Conservation (phyloP, 2,113 vertebrate genomes). For the Tetrax tetrax region DNA sequence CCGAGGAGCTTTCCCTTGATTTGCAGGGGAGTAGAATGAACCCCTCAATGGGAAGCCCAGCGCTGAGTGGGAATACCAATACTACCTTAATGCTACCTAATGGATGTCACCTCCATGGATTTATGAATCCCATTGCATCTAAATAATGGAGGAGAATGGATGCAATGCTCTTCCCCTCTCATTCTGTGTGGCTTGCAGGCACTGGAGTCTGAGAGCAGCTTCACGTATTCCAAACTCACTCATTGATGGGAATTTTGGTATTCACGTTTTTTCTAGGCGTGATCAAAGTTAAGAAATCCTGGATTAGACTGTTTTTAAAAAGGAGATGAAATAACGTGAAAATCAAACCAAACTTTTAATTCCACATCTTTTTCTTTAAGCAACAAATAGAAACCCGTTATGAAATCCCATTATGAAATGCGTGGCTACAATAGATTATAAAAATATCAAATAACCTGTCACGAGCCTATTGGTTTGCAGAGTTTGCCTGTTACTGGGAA, state of each 20-base stretch:
- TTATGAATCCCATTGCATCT: conserved; percentile 39
- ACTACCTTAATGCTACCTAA: conserved; percentile 50
- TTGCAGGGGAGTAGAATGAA: not conserved
- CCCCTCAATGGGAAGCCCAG: not conserved
- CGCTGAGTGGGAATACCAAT: not conserved
- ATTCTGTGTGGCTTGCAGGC: not conserved
- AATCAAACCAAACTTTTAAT: not conserved
- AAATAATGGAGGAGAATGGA: conserved; percentile 47
- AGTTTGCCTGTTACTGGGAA: not conserved
- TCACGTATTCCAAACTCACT: not conserved
- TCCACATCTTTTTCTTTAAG: not conserved
- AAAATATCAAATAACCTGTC: not conserved
- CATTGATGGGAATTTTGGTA: not conserved
- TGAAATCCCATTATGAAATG: not conserved
- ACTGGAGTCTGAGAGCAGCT: not conserved
- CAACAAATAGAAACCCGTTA: not conserved
- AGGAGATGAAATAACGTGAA: not conserved
- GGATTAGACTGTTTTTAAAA: not conserved
- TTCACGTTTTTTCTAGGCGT: not conserved
- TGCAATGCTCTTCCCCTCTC: not conserved
- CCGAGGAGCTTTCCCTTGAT: not conserved
- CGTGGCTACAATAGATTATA: fast-evolving
- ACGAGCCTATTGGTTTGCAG: not conserved
- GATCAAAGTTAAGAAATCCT: not conserved
- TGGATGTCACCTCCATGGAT: not conserved